Percentiles rank a stretch among this genome's conserved stretches.
phyloP scores from a whole-genome alignment of 2,113 vertebrate species.

The Engraulis encrasicolus region DNA sequence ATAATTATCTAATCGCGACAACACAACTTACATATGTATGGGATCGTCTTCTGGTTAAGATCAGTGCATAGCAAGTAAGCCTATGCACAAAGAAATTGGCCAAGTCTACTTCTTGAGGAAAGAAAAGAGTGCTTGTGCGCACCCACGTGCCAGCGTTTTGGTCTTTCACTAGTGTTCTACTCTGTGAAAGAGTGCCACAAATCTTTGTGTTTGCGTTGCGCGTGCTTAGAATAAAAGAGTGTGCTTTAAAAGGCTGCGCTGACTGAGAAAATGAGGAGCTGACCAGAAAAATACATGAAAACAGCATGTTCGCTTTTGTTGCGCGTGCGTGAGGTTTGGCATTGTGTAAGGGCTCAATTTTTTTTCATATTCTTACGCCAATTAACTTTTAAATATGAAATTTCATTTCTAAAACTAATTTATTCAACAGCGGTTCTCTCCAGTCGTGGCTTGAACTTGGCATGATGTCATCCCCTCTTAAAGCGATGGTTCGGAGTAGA shows the following conservation, averaged over 20 bases:
- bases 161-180: background rate
- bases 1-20: too few species aligned
- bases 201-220: background rate
- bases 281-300: constrained; percentile 8
- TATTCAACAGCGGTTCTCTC: too few species aligned
- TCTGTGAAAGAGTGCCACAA: background rate
- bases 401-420: too few species aligned
- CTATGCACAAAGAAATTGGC: background rate
- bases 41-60: too few species aligned
- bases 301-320: too few species aligned
- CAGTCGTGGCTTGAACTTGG: background rate
- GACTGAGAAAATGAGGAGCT: background rate
- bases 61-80: background rate
- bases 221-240: background rate
- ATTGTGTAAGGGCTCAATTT: background rate
- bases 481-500: too few species aligned
- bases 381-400: too few species aligned
- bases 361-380: too few species aligned
- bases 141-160: background rate
- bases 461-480: background rate
- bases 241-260: background rate
- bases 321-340: background rate
- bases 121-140: background rate
- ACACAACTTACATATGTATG: too few species aligned
- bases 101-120: background rate